Evolutionary conservation across 2,797 vertebrate genomes (phyloP).

Genomic region (Notolabrus celidotus): DNA sequence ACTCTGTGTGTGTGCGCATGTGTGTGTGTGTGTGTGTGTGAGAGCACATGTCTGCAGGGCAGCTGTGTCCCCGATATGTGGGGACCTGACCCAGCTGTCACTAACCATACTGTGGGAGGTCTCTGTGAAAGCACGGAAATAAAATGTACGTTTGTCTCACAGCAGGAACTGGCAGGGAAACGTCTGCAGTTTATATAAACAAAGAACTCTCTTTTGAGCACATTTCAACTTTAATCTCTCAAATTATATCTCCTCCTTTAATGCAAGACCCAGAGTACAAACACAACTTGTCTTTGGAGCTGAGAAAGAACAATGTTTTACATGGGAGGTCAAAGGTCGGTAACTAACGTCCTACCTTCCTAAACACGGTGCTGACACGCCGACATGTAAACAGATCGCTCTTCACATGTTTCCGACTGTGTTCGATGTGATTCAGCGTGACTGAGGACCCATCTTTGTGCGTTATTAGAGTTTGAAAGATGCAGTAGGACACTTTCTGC

Average conservation of each 20-base stretch:
- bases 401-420: conserved; percentile 4
- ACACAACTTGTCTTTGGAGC: not conserved
- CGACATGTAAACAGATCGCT: not conserved
- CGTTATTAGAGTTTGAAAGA: conserved; percentile 11
- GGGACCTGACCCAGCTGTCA: conserved; percentile 89
- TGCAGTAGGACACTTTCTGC: not conserved
- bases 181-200: conserved; percentile 68
- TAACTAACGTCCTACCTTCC: conserved; percentile 1
- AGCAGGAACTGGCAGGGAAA: conserved; percentile 72
- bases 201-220: conserved; percentile 57
- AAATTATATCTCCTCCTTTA: conserved; percentile 14
- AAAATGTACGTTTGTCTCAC: conserved; percentile 65
- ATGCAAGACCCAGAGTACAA: not conserved
- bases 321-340: conserved; percentile 6
- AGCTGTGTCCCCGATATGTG: conserved; percentile 87
- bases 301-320: not conserved
- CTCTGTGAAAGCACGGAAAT: conserved; percentile 67
- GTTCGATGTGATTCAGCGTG: not conserved
- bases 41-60: conserved; percentile 82
- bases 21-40: conserved; percentile 41
- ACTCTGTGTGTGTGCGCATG: conserved; percentile 37
- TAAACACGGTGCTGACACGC: not conserved
- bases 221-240: conserved; percentile 48
- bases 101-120: conserved; percentile 75
- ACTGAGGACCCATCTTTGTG: not conserved